These are phyloP conservation scores for Sanderia malayensis DNA, from an alignment of 30 jellyfish, hydroid and myxozoan species.

Conservation along the genomic window DNA sequence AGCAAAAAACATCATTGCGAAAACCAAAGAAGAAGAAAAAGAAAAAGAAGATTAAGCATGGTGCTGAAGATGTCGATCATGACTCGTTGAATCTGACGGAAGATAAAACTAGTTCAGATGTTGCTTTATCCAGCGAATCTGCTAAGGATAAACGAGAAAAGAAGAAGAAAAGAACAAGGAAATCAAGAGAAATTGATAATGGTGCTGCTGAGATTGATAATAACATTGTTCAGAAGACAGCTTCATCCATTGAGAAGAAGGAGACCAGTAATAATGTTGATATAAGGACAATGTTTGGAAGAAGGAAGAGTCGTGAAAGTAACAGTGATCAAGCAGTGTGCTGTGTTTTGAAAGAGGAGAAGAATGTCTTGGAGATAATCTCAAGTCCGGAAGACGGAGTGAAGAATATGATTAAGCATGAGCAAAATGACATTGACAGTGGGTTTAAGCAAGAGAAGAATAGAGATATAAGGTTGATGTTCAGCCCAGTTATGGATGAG, in stretches of 20 bases:
- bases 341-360: background rate
- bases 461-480: background rate
- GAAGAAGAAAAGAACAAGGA: slow-evolving; percentile 7
- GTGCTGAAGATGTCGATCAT: too few species aligned
- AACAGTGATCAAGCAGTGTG: background rate
- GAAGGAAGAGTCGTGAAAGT: background rate
- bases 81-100: too few species aligned
- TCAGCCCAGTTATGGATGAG: too few species aligned
- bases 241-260: background rate
- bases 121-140: background rate
- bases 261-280: background rate
- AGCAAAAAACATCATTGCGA: too few species aligned
- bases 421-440: background rate
- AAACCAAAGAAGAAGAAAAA: too few species aligned
- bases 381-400: background rate
- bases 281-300: slow-evolving; percentile 20
- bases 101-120: too few species aligned
- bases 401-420: too few species aligned
- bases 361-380: background rate
- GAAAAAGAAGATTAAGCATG: too few species aligned
- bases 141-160: background rate
- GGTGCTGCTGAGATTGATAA: background rate
- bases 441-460: background rate
- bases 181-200: background rate
- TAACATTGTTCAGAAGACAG: background rate